phyloP scores from a whole-genome alignment of 2,888 invertebrate genomes.

The Agriopis leucophaearia region DNA sequence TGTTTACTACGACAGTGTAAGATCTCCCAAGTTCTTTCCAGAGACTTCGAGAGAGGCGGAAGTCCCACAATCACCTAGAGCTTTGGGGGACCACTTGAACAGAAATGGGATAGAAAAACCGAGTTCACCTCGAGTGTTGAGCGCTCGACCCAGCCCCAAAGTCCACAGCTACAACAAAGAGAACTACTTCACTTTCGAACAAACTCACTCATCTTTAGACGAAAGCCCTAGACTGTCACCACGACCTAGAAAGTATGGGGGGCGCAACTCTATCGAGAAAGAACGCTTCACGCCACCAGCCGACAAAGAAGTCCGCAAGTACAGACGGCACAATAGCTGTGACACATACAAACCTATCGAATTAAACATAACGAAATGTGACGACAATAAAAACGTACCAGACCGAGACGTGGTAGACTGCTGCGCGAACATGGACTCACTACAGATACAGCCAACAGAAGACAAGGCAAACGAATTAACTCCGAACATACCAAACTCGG shows the following conservation, averaged over 20 bases:
- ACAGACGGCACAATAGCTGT: conserved; percentile 78
- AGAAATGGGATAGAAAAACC: conserved; percentile 77
- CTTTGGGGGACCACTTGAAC: conserved; percentile 71
- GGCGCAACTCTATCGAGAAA: conserved; percentile 77
- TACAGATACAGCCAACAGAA: conserved; percentile 65
- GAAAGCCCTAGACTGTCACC: conserved; percentile 65
- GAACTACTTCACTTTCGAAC: conserved; percentile 80
- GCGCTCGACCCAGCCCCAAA: conserved; percentile 77
- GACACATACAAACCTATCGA: conserved; percentile 78
- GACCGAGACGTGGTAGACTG: conserved; percentile 77
- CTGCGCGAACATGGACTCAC: conserved; percentile 71
- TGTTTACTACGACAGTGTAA: conserved; percentile 78
- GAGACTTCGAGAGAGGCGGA: conserved; percentile 75
- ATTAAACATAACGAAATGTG: conserved; percentile 65
- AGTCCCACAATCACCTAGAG: conserved; percentile 74
- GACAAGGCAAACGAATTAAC: conserved; percentile 64
- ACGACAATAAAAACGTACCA: conserved; percentile 65
- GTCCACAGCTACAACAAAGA: conserved; percentile 78
- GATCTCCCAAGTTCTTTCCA: conserved; percentile 80
- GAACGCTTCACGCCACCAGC: conserved; percentile 78
- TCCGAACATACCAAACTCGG: conserved; percentile 65
- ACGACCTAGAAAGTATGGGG: conserved; percentile 73
- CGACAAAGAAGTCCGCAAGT: conserved; percentile 75
- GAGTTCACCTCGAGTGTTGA: conserved; percentile 69
- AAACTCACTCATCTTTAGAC: conserved; percentile 52